Base-by-base conservation (phyloP, 2,113 vertebrate genomes). In the Eonycteris spelaea region DNA sequence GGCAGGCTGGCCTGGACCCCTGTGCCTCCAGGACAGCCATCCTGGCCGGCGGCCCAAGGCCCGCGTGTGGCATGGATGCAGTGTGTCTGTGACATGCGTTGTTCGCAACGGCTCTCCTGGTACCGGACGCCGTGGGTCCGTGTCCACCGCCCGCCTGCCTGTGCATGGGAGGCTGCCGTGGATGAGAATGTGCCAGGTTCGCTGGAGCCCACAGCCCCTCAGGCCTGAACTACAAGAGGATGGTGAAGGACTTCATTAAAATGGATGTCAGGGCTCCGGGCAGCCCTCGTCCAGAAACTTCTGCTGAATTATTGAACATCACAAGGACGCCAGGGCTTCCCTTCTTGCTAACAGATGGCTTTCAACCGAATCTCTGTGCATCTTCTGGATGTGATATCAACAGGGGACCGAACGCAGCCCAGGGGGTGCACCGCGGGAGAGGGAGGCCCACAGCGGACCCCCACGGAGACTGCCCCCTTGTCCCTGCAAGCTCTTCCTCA, bases 241-340 rank as follows among this genome's bases (percentile, higher is more conserved):
- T 5, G 3, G 74, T 48, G 33, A 79, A 83, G 83, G 83, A 61
- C 90, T 80, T 83, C 33, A 80, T 95, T 95, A 67, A 75, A 67
- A 95, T 86, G 90, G 79, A 95, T 59, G 79, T 51, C 94, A 79
- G 68, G 19, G 14, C 90, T 71, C 74, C 0, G 16, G 74, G 90
- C 89, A 92, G 78, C 94, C 85, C 71, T 93, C 77, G 61, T 43
- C 95, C 83, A 38, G 45, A 68, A 75, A 59, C 93, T 95, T 16
- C 26, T 0, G 0, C 93, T 97, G 77, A 94, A 96, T 97, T 90
- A 90, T 97, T 95, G 86, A 97, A 40, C 59, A 48, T 13, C 1
- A 0, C 68, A 55, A 94, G 78, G 91, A 79, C 0, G 11, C 91
- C 0, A 51, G 75, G 73, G 91, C 91, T 86, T 53, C 35, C 63